Conservation (phyloP, 2,797 vertebrate genomes). For the Percopsis omiscomaycus region DNA sequence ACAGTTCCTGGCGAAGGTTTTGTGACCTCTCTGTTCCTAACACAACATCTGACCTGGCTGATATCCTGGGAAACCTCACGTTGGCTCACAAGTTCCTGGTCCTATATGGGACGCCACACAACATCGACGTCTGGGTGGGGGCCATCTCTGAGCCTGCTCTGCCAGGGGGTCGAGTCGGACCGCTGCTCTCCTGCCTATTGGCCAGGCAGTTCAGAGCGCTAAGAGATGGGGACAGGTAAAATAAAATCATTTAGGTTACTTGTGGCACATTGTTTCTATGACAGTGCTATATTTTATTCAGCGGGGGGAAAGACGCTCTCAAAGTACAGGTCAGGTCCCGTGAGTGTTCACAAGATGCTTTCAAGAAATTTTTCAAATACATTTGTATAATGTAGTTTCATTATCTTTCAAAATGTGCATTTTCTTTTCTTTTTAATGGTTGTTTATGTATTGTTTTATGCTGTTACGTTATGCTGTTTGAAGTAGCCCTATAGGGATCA, state of each 20-base stretch:
- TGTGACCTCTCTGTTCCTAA: conserved; percentile 76
- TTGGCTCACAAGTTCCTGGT: conserved; percentile 75
- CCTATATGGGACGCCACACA: conserved; percentile 78
- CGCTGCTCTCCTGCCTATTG: conserved; percentile 79
- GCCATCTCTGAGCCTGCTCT: conserved; percentile 79
- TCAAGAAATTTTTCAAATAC: too few relatives aligned
- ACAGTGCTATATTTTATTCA: neutral
- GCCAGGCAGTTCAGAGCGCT: conserved; percentile 75
- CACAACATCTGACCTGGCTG: conserved; percentile 67
- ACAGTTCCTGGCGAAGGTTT: conserved; percentile 74
- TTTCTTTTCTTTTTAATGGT: too few relatives aligned
- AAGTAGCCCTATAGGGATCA: too few relatives aligned
- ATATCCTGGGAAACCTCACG: conserved; percentile 66
- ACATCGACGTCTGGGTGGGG: conserved; percentile 83
- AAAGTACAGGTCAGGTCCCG: too few relatives aligned
- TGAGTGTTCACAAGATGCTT: too few relatives aligned
- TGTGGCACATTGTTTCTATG: neutral
- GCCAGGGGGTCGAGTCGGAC: conserved; percentile 74
- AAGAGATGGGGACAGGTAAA: conserved; percentile 77
- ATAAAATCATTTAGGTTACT: neutral
- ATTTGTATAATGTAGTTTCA: too few relatives aligned
- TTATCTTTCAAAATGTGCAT: too few relatives aligned
- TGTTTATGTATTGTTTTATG: too few relatives aligned
- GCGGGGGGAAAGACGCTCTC: neutral
- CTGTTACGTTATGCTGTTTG: too few relatives aligned